A percentile compares a stretch with the other conserved stretches of the same genome.
Conservation (phyloP, 1,140 invertebrate genomes). For the Limonius californicus region DNA sequence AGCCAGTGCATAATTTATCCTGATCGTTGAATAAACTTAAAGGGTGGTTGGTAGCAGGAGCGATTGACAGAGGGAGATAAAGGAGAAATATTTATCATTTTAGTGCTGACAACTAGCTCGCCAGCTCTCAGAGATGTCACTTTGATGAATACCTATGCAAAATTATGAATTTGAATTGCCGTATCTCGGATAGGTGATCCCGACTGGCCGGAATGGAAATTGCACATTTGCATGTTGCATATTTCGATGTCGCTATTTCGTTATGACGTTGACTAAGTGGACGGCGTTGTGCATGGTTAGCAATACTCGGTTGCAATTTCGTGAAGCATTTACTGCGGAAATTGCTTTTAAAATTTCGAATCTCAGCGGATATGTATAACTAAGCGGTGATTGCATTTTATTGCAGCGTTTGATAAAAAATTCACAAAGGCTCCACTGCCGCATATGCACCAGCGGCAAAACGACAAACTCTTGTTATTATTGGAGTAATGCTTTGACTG, state of each 20-base stretch:
- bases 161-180: constrained; percentile 29
- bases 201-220: constrained; percentile 28
- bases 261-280: constrained; percentile 29
- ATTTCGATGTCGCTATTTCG: constrained; percentile 26
- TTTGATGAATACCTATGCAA: constrained; percentile 25
- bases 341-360: constrained; percentile 15
- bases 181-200: constrained; percentile 18
- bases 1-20: neutral
- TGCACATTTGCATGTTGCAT: constrained; percentile 32
- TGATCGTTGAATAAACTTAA: neutral
- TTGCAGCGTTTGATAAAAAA: constrained; percentile 7
- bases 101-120: neutral
- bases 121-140: constrained; percentile 11
- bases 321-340: constrained; percentile 8
- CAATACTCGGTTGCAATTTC: constrained; percentile 14
- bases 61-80: neutral
- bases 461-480: neutral
- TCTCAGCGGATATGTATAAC: constrained; percentile 12
- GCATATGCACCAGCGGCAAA: neutral
- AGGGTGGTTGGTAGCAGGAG: neutral
- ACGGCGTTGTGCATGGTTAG: constrained; percentile 6
- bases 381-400: constrained; percentile 12
- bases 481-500: constrained; percentile 3
- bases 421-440: constrained; percentile 8
- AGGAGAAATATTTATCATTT: constrained; percentile 7